phyloP scores from a whole-genome alignment of 53 echinoderm and acorn worm species.

The Mesocentrotus franciscanus region DNA sequence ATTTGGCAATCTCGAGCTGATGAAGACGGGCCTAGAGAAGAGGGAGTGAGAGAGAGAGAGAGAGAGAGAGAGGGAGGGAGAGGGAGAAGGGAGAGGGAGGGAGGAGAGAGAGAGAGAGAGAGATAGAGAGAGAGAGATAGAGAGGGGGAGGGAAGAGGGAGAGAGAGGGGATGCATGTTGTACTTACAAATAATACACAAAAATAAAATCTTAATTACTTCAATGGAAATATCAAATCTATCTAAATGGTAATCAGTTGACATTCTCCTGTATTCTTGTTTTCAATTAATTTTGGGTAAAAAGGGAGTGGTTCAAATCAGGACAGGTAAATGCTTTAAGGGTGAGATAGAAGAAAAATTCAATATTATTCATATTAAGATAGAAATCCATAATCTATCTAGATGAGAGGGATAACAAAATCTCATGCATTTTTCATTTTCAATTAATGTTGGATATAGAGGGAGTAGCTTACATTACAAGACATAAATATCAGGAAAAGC shows the following conservation, averaged over 20 bases:
- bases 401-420: not conserved
- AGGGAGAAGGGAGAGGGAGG: not conserved
- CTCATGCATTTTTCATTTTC: not conserved
- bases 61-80: not conserved
- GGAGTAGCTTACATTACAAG: not conserved
- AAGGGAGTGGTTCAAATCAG: too few relatives aligned
- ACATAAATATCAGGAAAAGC: not conserved
- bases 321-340: too few relatives aligned
- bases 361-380: not conserved
- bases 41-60: too few relatives aligned
- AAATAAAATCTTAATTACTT: not conserved
- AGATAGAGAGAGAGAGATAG: conserved; percentile 14
- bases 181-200: not conserved
- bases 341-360: too few relatives aligned
- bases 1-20: too few relatives aligned
- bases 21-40: too few relatives aligned
- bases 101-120: not conserved
- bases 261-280: too few relatives aligned
- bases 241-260: too few relatives aligned
- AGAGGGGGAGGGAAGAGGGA: not conserved
- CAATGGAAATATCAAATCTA: not conserved
- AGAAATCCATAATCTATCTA: not conserved
- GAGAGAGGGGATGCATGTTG: not conserved
- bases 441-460: not conserved
- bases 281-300: too few relatives aligned